phyloP scores from a whole-genome alignment of 2,888 invertebrate genomes.

The Clepsis dumicolana region DNA sequence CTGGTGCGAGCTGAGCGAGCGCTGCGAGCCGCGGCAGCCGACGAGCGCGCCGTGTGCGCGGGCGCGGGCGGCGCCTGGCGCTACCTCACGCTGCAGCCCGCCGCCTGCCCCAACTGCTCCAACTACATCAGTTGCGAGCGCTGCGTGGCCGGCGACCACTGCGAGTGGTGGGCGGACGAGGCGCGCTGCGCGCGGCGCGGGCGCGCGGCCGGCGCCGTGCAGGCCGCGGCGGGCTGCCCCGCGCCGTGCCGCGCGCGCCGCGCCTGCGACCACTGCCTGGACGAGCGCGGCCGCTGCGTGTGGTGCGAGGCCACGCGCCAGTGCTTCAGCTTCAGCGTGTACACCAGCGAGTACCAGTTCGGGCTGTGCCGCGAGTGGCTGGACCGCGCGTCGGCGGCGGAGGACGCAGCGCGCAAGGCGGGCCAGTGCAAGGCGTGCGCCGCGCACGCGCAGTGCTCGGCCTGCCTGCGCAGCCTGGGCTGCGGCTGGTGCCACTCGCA shows the following conservation, averaged over 20 bases:
- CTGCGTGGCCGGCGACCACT: constrained; percentile 91
- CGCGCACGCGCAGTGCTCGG: constrained; percentile 90
- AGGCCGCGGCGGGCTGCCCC: constrained; percentile 89
- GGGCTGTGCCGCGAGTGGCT: constrained; percentile 97
- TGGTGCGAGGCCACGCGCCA: constrained; percentile 98
- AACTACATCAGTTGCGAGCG: constrained; percentile 95
- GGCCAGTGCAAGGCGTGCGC: constrained; percentile 94
- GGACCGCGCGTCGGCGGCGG: constrained; percentile 88
- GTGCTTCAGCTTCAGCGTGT: constrained; percentile 98
- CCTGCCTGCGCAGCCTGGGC: constrained; percentile 93
- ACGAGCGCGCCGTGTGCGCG: constrained; percentile 88
- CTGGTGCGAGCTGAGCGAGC: constrained; percentile 94
- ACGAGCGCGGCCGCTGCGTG: constrained; percentile 95
- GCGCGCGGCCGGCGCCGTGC: constrained; percentile 89
- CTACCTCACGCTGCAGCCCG: constrained; percentile 93
- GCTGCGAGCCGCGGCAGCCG: constrained; percentile 89
- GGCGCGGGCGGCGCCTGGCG: constrained; percentile 88
- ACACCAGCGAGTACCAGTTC: constrained; percentile 97
- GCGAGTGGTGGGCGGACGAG: constrained; percentile 97
- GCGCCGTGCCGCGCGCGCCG: constrained; percentile 92
- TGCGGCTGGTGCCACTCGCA: constrained; percentile 98
- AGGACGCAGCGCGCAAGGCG: constrained; percentile 68
- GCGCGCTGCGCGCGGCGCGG: constrained; percentile 94
- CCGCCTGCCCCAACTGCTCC: constrained; percentile 94
- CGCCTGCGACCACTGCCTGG: constrained; percentile 93